Conservation (phyloP, 2,797 vertebrate species). For the Gobionotothen gibberifrons region DNA sequence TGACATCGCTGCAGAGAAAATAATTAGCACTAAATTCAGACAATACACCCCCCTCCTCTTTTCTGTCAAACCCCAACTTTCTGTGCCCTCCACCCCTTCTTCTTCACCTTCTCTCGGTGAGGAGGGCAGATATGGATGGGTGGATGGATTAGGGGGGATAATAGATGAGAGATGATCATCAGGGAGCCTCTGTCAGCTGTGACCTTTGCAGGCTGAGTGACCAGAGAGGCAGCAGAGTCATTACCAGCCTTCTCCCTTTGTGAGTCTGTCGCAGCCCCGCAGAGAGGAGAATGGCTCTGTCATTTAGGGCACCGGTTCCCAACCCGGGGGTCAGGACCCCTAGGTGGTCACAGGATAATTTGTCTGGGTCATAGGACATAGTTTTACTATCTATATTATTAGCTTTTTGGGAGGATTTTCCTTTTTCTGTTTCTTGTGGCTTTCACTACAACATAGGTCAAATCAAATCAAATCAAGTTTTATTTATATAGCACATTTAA, state of each 20-base stretch:
- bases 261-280: conserved; percentile 66
- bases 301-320: conserved; percentile 56
- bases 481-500: no score
- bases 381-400: conserved; percentile 22
- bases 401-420: background rate
- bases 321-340: conserved; percentile 54
- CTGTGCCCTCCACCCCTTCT: conserved; percentile 19
- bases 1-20: conserved; percentile 22
- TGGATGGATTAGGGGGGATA: conserved; percentile 34
- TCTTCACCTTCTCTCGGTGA: conserved; percentile 6
- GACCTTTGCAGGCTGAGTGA: conserved; percentile 79
- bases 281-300: conserved; percentile 70
- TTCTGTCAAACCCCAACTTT: conserved; percentile 46
- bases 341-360: conserved; percentile 48
- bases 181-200: conserved; percentile 67
- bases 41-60: conserved; percentile 17
- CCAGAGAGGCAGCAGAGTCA: conserved; percentile 72
- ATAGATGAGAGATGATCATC: conserved; percentile 58
- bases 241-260: conserved; percentile 73
- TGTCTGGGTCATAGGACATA: conserved; percentile 47
- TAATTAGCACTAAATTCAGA: conserved; percentile 45
- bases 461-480: no score
- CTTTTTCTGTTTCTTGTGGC: background rate
- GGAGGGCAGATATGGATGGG: conserved; percentile 17
- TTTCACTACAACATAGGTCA: background rate